Base-by-base conservation (phyloP, 2,113 vertebrate genomes). In the Salvelinus alpinus region DNA sequence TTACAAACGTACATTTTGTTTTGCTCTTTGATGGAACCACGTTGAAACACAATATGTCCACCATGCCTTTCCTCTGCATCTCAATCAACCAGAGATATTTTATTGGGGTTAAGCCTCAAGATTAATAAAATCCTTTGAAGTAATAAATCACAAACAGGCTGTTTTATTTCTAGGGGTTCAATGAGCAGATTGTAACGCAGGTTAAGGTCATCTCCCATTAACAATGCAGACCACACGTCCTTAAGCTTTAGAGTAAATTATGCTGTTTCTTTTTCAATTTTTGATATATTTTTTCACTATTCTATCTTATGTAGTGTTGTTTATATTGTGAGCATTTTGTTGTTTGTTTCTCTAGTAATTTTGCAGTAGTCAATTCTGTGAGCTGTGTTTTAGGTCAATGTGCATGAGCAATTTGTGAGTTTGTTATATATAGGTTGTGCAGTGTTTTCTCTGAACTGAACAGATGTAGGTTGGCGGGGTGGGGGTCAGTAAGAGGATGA, bases 401-500 rank as follows among this genome's bases (percentile, higher is more conserved):
- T 14, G 9, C 12, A 7, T 66, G 24, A 14, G 13, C 64, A 31
- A 22, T 27, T 29, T 12, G 24, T 24, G 24, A 67, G 65, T 20
- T 14, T 29, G 62, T 64, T 65, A 6, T 38, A 67, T 13, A 31
- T 18, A 1, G 16, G 14, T 7, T 29, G 5, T 66, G 27, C 13
- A 3, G 51, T 72, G 64, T 78, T 70, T 70, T 67, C 6, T 38
- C 1, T 59, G 24, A 20, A 8, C 44, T 71, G 64, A 83, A 51
- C 74, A 80, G 64, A 75, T 75, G 34, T 38, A 8, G 34, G 34
- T 9, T 7, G 34, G 7, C 7, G 0, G 73, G 34, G 25, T 44
- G 60, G 62, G 65, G 54, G n/a, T 68, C 72, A 14, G 71, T 77
- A 64, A 76, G 73, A 82, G 80, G 74, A 73, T 77, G 74, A 70